Conservation (phyloP, 1,140 invertebrate species). For the Hyles euphorbiae region DNA sequence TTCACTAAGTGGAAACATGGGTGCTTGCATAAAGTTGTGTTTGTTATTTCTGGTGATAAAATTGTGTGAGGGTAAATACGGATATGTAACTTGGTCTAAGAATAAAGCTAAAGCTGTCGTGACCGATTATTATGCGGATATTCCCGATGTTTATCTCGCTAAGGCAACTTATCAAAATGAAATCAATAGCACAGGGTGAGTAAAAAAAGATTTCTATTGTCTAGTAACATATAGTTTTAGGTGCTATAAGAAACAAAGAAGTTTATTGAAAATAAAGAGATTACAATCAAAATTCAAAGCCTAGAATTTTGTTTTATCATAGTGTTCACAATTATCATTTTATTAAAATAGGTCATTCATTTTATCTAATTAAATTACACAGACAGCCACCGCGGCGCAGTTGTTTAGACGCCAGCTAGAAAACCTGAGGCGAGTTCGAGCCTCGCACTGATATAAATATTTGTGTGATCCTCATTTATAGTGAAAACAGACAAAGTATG, state of each 20-base stretch:
- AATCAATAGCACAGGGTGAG: constrained; percentile 56
- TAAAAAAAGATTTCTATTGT: not conserved
- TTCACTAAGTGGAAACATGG: too few species aligned
- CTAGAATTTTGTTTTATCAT: not conserved
- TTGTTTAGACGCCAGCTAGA: too few species aligned
- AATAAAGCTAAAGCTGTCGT: constrained; percentile 27
- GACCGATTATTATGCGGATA: constrained; percentile 35
- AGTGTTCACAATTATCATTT: not conserved
- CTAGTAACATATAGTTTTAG: too few species aligned
- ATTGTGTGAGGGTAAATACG: constrained; percentile 44
- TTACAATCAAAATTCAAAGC: not conserved
- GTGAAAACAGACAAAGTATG: too few species aligned
- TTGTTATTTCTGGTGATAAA: constrained; percentile 22
- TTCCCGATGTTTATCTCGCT: constrained; percentile 43
- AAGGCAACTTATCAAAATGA: constrained; percentile 54
- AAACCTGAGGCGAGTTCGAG: too few species aligned
- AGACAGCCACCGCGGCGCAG: too few species aligned
- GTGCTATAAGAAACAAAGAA: too few species aligned
- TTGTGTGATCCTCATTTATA: too few species aligned
- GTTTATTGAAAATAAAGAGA: not conserved
- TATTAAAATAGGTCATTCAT: not conserved
- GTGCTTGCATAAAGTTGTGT: too few species aligned
- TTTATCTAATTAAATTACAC: too few species aligned
- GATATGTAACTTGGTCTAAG: constrained; percentile 35
- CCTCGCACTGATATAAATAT: too few species aligned